Base-by-base conservation (phyloP, 2,888 invertebrate species). In the Gasteruption jaculator region DNA sequence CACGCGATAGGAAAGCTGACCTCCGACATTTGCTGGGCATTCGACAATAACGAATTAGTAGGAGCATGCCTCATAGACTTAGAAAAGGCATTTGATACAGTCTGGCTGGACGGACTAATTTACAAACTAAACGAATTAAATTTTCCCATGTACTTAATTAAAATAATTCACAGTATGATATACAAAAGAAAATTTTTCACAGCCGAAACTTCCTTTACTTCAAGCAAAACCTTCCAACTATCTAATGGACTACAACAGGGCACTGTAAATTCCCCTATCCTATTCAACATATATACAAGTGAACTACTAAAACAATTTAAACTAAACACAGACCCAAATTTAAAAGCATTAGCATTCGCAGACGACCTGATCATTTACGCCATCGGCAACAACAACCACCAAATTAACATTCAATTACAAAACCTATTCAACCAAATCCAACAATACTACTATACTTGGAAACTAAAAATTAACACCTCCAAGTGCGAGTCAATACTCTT, bases 401-500 rank as follows among this genome's bases (percentile, higher is more conserved):
- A 14, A 7, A 36, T 45, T 1, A 14, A 42, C 37, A 22, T 27
- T 5, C 14, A 34, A 1, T 15, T 44, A 3, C 41, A 46, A 30
- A 12, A 37, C 4, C 7, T 39, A 1, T 43, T 40, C 10, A 6
- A 41, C 1, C 45, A 45, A 37, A 38, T 46, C 0, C 41, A 41
- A 5, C 18, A 38, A 4, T 46, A 43, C 21, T 49, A 45, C 12
- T 15, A 20, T 0, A 37, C 40, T 7, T 53, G 48, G 46, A 48
- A 50, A 21, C 16, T 49, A n/a, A 43, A 45, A 18, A 19, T 53
- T 0, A 50, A 42, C 25, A 11, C 30, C 2, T 2, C 3, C 3
- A 50, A 53, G 45, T 43, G 36, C 3, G 48, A 53, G 35, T 43
- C 49, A 3, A 48, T 47, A 3, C 15, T 50, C 3, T 53, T 49